These are phyloP conservation scores for Stomorhina lunata DNA, from an alignment of 2,888 invertebrate species.

Conservation along the genomic window DNA sequence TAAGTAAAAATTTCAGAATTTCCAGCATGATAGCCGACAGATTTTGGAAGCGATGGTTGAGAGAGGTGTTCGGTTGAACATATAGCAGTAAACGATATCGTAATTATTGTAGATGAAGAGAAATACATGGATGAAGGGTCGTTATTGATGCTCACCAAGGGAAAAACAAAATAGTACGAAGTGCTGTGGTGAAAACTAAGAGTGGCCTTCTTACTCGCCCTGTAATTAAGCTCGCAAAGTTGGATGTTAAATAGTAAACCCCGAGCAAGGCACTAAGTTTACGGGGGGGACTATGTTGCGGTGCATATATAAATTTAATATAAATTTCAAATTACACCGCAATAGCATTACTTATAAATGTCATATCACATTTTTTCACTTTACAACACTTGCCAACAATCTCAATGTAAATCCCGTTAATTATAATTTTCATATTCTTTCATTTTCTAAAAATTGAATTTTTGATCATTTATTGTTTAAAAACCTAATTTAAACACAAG, in stretches of 20 bases:
- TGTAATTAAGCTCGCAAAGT: constrained; percentile 46
- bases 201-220: constrained; percentile 25
- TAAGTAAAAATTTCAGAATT: constrained; percentile 51
- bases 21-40: constrained; percentile 36
- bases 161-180: constrained; percentile 31
- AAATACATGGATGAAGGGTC: constrained; percentile 45
- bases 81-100: constrained; percentile 46
- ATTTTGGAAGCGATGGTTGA: constrained; percentile 55
- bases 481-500: background rate
- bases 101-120: constrained; percentile 57
- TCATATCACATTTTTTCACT: no score
- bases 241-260: constrained; percentile 44
- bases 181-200: constrained; percentile 38
- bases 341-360: no score
- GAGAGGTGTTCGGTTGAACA: constrained; percentile 16
- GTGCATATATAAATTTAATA: background rate
- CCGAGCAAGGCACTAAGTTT: background rate
- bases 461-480: no score
- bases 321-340: no score
- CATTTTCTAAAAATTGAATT: no score
- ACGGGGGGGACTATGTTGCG: background rate
- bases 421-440: no score
- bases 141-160: constrained; percentile 35
- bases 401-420: no score
- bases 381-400: no score